A percentile compares a stretch with the other conserved stretches of the same genome.
These are phyloP conservation scores for Eidolon dupreanum DNA, from an alignment of 2,797 vertebrate species.

Conservation along the genomic window DNA sequence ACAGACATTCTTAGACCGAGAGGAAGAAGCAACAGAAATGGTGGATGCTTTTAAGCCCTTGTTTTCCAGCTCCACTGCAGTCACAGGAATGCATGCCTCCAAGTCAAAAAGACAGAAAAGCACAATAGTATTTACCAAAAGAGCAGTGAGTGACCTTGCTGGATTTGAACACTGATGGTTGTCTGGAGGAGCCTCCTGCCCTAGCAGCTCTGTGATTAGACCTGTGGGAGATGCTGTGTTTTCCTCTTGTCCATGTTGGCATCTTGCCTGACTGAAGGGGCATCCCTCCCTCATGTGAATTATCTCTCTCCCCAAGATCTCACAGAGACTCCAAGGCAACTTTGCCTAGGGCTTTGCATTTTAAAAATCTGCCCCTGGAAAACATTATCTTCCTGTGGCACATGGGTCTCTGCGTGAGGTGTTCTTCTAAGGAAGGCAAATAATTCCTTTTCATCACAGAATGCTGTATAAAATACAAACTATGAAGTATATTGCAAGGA, in stretches of 20 bases:
- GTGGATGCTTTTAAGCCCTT: not conserved
- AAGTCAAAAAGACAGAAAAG: not conserved
- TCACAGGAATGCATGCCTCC: not conserved
- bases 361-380: not conserved
- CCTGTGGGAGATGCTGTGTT: accelerated
- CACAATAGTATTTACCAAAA: not conserved
- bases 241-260: not conserved
- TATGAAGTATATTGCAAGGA: not conserved
- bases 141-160: not conserved
- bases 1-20: not conserved
- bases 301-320: not conserved
- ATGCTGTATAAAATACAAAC: not conserved
- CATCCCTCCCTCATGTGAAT: not conserved
- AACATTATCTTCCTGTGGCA: not conserved
- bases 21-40: not conserved
- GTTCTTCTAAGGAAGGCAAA: not conserved
- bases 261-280: not conserved
- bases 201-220: not conserved
- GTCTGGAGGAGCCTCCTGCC: not conserved
- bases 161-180: not conserved
- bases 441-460: not conserved
- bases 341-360: slow-evolving; percentile 17
- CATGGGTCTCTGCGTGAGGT: not conserved
- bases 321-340: not conserved
- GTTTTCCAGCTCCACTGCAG: not conserved